phyloP scores from a whole-genome alignment of 2,888 invertebrate genomes.

The Melanostoma scalare region DNA sequence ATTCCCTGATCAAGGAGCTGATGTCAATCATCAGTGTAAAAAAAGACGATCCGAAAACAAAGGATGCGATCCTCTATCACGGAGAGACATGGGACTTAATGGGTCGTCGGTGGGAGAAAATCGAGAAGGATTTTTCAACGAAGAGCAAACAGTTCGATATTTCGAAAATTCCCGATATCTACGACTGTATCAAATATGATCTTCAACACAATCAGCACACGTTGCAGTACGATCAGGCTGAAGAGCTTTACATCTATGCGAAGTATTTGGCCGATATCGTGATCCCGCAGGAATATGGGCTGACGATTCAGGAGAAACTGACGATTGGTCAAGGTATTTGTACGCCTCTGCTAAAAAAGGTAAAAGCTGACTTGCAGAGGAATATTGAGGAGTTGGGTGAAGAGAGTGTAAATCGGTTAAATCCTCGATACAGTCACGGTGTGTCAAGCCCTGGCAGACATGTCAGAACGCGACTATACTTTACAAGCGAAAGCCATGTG shows the following conservation, averaged over 20 bases:
- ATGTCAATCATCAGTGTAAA: constrained; percentile 92
- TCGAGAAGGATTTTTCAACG: constrained; percentile 98
- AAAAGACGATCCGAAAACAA: constrained; percentile 94
- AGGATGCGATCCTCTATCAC: constrained; percentile 97
- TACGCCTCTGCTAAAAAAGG: constrained; percentile 96
- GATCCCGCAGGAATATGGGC: constrained; percentile 99
- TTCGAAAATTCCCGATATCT: constrained; percentile 99
- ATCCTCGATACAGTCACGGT: constrained; percentile 98
- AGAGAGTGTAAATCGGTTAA: constrained; percentile 96
- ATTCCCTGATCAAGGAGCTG: constrained; percentile 92
- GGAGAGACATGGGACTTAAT: constrained; percentile 99
- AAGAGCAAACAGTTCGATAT: constrained; percentile 97
- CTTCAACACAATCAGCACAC: constrained; percentile 98
- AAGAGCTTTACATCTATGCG: constrained; percentile 95
- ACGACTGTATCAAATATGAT: constrained; percentile 99
- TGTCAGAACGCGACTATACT: constrained; percentile 98
- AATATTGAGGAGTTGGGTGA: constrained; percentile 96
- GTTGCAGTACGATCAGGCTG: constrained; percentile 94
- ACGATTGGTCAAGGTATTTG: constrained; percentile 99
- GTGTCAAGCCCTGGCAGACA: constrained; percentile 99
- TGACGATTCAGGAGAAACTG: constrained; percentile 96
- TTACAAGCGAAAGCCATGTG: constrained; percentile 99
- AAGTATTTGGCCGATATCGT: constrained; percentile 99
- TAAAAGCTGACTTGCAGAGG: constrained; percentile 95
- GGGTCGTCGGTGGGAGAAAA: constrained; percentile 98